phyloP scores from a whole-genome alignment of 2,113 vertebrate species.

The Manacus vitellinus region DNA sequence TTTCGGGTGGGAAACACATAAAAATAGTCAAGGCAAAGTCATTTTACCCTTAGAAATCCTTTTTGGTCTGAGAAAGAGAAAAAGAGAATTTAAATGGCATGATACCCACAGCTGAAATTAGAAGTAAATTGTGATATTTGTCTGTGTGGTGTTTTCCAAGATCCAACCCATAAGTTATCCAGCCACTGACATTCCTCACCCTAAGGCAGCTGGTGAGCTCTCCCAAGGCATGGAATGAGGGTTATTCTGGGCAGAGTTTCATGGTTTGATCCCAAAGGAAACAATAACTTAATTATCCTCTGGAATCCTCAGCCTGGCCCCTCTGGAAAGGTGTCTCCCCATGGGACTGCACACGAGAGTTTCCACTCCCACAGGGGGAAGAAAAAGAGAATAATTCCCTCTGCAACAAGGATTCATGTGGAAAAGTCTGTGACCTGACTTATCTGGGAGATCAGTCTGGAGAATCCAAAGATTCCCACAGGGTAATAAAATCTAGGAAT shows the following conservation, averaged over 20 bases:
- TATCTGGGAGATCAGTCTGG: too few relatives aligned
- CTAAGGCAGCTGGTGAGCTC: not conserved
- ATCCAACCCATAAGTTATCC: not conserved
- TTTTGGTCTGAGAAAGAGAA: too few relatives aligned
- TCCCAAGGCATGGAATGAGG: rapidly evolving
- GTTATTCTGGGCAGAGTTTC: not conserved
- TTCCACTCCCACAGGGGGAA: not conserved
- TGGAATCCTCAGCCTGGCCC: not conserved
- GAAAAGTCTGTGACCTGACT: too few relatives aligned
- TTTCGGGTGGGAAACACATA: not conserved
- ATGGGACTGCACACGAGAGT: too few relatives aligned
- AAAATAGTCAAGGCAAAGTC: not conserved
- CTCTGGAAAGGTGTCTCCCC: not conserved
- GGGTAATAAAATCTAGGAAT: too few relatives aligned
- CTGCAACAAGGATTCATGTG: too few relatives aligned
- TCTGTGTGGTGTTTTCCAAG: not conserved
- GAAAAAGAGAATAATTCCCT: too few relatives aligned
- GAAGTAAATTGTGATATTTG: not conserved
- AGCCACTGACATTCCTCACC: not conserved
- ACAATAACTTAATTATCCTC: not conserved
- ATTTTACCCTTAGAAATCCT: not conserved
- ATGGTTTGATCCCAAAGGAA: not conserved
- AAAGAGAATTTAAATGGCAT: not conserved
- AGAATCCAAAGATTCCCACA: too few relatives aligned
- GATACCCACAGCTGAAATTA: not conserved